phyloP scores from a whole-genome alignment of 1,140 invertebrate genomes.

The Copidosoma floridanum region DNA sequence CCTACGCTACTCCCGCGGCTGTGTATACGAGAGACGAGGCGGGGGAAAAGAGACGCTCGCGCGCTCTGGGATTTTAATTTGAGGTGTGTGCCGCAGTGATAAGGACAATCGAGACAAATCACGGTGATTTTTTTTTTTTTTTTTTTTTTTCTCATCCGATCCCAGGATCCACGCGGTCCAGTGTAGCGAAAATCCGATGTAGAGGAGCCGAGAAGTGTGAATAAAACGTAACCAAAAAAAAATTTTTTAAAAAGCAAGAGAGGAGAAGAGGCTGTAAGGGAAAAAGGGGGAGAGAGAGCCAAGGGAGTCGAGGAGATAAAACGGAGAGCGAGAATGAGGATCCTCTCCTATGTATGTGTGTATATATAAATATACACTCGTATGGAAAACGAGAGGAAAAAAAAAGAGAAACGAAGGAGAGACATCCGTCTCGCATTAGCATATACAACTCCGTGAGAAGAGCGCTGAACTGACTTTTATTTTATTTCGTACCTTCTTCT shows the following conservation, averaged over 20 bases:
- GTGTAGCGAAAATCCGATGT: constrained; percentile 16
- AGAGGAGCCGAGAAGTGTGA: constrained; percentile 22
- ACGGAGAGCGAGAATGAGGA: neutral
- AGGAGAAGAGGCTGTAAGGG: no score
- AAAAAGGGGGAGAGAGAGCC: neutral
- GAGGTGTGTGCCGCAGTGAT: no score
- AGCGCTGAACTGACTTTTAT: constrained; percentile 25
- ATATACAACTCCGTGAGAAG: constrained; percentile 46
- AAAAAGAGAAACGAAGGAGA: constrained; percentile 28
- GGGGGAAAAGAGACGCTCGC: no score
- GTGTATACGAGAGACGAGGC: neutral
- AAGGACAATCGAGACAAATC: no score
- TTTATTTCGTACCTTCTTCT: constrained; percentile 18
- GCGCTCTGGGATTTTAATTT: no score
- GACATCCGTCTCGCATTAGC: constrained; percentile 54
- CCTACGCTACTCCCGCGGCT: neutral
- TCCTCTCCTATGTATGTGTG: no score
- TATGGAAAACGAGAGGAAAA: neutral
- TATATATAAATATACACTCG: no score
- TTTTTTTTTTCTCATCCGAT: no score
- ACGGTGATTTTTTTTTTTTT: no score
- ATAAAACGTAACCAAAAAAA: constrained; percentile 20
- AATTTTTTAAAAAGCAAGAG: no score
- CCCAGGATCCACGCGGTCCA: no score
- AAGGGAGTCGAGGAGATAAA: neutral